Evolutionary conservation across 2,797 vertebrate species (phyloP), one percentile per base, ranked within the genome.

Genomic region (Schizopygopsis pylzovi): DNA sequence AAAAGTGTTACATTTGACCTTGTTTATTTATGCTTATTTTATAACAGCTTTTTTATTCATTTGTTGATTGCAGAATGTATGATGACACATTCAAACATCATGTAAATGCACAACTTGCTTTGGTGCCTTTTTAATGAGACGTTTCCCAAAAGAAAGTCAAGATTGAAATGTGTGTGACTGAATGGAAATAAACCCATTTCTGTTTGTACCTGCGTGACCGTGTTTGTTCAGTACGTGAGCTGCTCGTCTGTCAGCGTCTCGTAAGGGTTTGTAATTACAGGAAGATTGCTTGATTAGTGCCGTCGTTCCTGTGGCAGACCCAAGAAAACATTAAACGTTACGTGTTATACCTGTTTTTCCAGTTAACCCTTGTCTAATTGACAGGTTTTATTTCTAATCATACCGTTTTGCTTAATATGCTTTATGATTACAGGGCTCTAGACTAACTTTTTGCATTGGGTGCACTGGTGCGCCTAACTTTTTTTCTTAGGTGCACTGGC

Each of bases 111-210:
- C 20, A 79, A 18, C 65, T 59, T 70, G 25, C 49, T 79, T 79
- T 45, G 37, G 16, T 79, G 49, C 8, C 52, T 78, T 18, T 85
- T 61, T 1, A 59, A 59, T n/a, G 25, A 61, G 49, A 2, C 43
- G 1, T 45, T 70, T 79, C 10, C 1, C 6, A 47, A 43, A 84
- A 41, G 28, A 67, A 0, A 2, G 6, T 0, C 33, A 20, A 65
- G 18, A 49, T n/a, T 22, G 43, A 83, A 49, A 52, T 77, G 59
- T 76, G 6, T 0, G 13, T 2, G 22, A 16, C 4, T 22, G 79
- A 52, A 13, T 9, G 33, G 39, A 85, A 85, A 79, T 85, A 85
- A 85, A 85, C 25, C 7, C 45, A 68, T 54, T 70, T 61, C 13
- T 78, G 49, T 84, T 84, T 68, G 61, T 78, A 79, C 37, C 25